Evolutionary conservation across 2,888 invertebrate species (phyloP), one percentile per base, ranked within the genome.

Genomic region (Drepanosiphum platanoidis): DNA sequence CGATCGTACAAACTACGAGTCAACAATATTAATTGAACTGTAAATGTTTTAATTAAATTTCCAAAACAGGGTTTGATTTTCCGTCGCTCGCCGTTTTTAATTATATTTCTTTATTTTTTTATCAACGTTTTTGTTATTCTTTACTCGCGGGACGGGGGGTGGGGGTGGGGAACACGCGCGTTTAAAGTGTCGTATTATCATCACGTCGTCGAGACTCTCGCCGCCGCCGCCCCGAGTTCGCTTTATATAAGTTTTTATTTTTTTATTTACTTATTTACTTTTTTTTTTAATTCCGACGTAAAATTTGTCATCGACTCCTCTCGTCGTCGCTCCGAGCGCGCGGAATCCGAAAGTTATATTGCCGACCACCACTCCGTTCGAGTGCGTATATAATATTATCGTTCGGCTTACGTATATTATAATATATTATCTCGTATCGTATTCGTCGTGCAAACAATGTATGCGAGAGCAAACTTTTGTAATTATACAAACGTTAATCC

Each of bases 1-100:
- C 11, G 22, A 22, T 30, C 39, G 58, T 71, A 61, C 34, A 72
- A n/a, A n/a, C n/a, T n/a, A n/a, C n/a, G n/a, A 71, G 58, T 39
- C 39, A 71, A 30, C 22, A 71, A 71, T 81, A 61, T 61, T 71
- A 32, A 71, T 80, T 22, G 52, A 68, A 58, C 36, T 15, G 58
- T 80, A 58, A 70, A 30, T 30, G 18, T 36, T 80, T 80, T 80
- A 80, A 70, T 58, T 80, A 80, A 36, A 58, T 70, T 80, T 70
- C 70, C n/a, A n/a, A 8, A 5, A 36, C 34, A 70, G 30, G 34
- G 7, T 80, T 70, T 70, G 70, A 80, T 58, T 68, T 80, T 68
- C 36, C 34, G 22, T 58, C 18, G 7, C 46, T 46, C 39, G 32
- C 66, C 15, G 11, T 36, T 70, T 80, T 80, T 80, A 68, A 68